Percentiles rank a stretch among this genome's conserved stretches.
Evolutionary conservation across 2,888 invertebrate genomes (phyloP).

Genomic region (Disparrhopalites patrizii): DNA sequence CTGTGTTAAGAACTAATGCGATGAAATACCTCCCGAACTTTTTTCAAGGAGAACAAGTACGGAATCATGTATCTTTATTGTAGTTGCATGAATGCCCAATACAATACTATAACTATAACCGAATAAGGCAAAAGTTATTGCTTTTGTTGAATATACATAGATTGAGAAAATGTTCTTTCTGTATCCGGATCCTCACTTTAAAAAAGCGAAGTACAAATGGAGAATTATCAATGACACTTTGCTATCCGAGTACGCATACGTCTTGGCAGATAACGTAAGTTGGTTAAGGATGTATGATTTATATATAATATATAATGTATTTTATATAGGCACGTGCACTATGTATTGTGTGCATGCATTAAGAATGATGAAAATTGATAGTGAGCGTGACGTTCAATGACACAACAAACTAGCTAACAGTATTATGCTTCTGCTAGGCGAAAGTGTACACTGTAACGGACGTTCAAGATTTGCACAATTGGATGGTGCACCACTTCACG

Average conservation of each 20-base stretch:
- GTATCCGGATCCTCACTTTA: slow-evolving; percentile 99
- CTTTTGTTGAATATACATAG: slow-evolving; percentile 54
- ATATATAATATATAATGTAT: no score
- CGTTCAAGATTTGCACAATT: slow-evolving; percentile 92
- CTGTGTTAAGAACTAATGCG: slow-evolving; percentile 92
- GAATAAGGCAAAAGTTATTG: neutral
- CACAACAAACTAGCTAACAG: no score
- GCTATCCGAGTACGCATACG: slow-evolving; percentile 95
- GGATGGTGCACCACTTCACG: slow-evolving; percentile 91
- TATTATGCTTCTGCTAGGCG: no score
- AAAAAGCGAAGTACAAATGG: slow-evolving; percentile 98
- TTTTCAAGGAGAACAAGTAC: slow-evolving; percentile 86
- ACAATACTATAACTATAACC: neutral
- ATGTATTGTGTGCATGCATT: no score
- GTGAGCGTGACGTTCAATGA: no score
- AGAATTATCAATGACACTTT: slow-evolving; percentile 90
- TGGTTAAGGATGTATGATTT: no score
- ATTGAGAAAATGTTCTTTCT: slow-evolving; percentile 96
- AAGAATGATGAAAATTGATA: no score
- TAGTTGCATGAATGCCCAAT: neutral
- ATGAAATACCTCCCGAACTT: slow-evolving; percentile 99
- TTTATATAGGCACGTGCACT: no score
- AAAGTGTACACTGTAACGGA: slow-evolving; percentile 95
- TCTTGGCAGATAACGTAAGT: slow-evolving; percentile 73
- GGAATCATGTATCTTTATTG: neutral